Percentiles rank a stretch among this genome's conserved stretches.
Evolutionary conservation across 1,140 invertebrate genomes (phyloP).

Genomic region (Cotesia typhae): DNA sequence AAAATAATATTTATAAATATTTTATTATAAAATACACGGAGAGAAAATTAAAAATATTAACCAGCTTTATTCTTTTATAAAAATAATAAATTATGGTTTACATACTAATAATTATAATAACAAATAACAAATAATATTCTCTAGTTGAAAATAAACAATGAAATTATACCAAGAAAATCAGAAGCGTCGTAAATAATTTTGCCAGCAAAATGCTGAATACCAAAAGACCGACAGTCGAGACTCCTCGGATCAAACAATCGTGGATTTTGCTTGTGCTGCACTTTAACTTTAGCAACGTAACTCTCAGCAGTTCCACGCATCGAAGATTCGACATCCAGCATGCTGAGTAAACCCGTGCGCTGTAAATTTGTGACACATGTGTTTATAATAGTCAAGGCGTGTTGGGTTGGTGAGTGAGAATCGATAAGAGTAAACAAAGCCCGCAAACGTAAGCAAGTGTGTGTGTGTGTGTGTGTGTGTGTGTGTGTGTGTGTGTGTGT

Average conservation of each 20-base stretch:
- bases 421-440: background rate
- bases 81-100: background rate
- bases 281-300: constrained; percentile 86
- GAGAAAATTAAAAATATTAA: no score
- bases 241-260: constrained; percentile 79
- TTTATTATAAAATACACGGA: no score
- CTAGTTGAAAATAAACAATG: background rate
- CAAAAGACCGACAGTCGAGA: constrained; percentile 82
- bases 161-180: constrained; percentile 77
- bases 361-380: constrained; percentile 49
- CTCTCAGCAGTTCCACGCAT: constrained; percentile 86
- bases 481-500: background rate
- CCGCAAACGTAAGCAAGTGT: no score
- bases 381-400: background rate
- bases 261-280: constrained; percentile 82
- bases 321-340: constrained; percentile 93
- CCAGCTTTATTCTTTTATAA: background rate
- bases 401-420: background rate
- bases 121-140: no score
- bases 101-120: no score
- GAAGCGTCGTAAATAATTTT: constrained; percentile 89
- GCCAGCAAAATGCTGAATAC: constrained; percentile 91
- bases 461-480: background rate
- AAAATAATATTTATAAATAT: background rate
- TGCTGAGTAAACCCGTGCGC: constrained; percentile 88